phyloP scores from a whole-genome alignment of 1,140 invertebrate genomes.

The Muscidifurax raptorellus region DNA sequence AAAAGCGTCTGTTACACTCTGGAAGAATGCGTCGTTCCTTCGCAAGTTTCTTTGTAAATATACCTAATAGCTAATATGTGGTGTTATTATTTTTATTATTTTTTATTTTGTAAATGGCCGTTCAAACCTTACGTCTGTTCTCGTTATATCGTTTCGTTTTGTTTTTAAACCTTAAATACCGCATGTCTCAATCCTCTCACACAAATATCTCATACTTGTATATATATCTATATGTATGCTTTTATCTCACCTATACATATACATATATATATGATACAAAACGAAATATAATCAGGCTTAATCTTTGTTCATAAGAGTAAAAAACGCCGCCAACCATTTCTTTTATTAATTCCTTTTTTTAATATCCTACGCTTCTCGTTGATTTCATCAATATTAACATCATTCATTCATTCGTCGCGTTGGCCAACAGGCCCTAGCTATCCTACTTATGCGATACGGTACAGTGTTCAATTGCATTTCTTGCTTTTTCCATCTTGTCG shows the following conservation, averaged over 20 bases:
- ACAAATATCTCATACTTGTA: slow-evolving; percentile 42
- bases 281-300: slow-evolving; percentile 60
- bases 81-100: slow-evolving; percentile 48
- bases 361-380: slow-evolving; percentile 53
- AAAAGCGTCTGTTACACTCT: slow-evolving; percentile 25
- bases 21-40: slow-evolving; percentile 33
- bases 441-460: slow-evolving; percentile 69
- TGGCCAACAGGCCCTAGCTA: slow-evolving; percentile 67
- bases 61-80: slow-evolving; percentile 42
- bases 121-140: slow-evolving; percentile 8
- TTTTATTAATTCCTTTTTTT: slow-evolving; percentile 50
- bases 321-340: slow-evolving; percentile 56
- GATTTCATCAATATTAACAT: slow-evolving; percentile 63
- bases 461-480: slow-evolving; percentile 55
- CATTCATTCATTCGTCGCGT: slow-evolving; percentile 59
- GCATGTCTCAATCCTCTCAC: slow-evolving; percentile 12
- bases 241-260: slow-evolving; percentile 55
- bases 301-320: slow-evolving; percentile 61
- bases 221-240: slow-evolving; percentile 55
- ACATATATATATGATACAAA: slow-evolving; percentile 56
- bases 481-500: slow-evolving; percentile 20
- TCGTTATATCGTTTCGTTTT: slow-evolving; percentile 50
- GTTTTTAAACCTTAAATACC: slow-evolving; percentile 54
- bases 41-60: slow-evolving; percentile 27
- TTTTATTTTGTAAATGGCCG: slow-evolving; percentile 30